These are phyloP conservation scores for Callospermophilus lateralis DNA, from an alignment of 2,113 vertebrate species.

Conservation along the genomic window DNA sequence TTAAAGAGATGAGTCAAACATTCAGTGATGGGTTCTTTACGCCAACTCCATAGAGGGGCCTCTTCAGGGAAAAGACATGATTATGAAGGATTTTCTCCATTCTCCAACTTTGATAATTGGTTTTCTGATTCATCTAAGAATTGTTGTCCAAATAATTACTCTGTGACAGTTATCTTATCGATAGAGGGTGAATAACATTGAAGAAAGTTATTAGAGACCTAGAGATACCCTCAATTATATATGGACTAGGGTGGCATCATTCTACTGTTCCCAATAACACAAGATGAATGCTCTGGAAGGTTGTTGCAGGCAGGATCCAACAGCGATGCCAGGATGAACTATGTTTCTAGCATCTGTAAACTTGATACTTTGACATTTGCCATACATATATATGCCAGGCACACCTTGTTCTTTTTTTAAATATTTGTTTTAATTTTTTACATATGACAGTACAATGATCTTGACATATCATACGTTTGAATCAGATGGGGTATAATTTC, in stretches of 20 bases:
- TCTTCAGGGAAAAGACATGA: background rate
- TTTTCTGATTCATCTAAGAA: background rate
- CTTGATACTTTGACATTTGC: background rate
- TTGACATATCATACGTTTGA: no score
- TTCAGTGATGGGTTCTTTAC: background rate
- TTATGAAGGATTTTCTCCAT: background rate
- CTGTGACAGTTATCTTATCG: background rate
- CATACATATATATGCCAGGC: background rate
- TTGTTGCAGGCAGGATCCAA: background rate
- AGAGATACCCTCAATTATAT: background rate
- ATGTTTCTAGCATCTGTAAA: background rate
- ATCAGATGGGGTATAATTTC: no score
- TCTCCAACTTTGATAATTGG: background rate
- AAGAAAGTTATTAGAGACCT: background rate
- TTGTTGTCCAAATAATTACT: background rate
- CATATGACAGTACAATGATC: no score
- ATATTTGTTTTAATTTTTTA: no score
- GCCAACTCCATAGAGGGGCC: background rate
- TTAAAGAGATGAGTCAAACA: background rate
- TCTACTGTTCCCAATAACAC: background rate
- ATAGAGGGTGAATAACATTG: background rate
- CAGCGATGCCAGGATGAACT: background rate
- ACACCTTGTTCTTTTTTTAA: background rate
- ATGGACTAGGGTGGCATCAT: background rate
- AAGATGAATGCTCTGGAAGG: background rate